Conservation (phyloP, 2,888 invertebrate species). For the Trachelus iudaicus region DNA sequence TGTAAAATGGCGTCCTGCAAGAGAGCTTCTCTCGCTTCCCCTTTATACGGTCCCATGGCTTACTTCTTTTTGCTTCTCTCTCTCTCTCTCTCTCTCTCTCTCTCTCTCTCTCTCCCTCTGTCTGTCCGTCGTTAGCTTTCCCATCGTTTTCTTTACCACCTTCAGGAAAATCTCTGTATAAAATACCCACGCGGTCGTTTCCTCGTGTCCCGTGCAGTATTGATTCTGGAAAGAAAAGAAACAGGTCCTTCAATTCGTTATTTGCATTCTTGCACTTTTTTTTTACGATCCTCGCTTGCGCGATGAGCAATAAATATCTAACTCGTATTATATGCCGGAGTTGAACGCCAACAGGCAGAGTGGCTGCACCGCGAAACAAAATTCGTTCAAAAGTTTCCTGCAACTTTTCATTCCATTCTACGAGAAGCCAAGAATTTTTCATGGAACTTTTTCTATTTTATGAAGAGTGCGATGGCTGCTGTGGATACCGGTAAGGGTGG, state of each 20-base stretch:
- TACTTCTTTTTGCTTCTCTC: neutral
- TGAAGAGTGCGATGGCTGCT: neutral
- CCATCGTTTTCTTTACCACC: neutral
- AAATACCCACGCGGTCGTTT: neutral
- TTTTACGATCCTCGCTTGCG: neutral
- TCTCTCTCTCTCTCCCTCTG: too few species aligned
- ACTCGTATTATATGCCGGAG: neutral
- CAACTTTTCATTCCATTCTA: neutral
- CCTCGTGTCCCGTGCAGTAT: neutral
- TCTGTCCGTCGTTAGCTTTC: too few species aligned
- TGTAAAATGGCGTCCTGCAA: neutral
- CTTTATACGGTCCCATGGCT: neutral
- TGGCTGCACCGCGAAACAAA: neutral
- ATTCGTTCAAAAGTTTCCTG: neutral
- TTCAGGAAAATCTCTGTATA: neutral
- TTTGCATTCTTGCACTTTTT: neutral
- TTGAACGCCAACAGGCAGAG: neutral
- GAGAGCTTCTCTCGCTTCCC: neutral
- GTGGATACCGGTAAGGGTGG: neutral
- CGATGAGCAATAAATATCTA: neutral
- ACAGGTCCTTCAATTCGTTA: neutral
- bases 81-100: neutral
- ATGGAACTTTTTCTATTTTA: neutral
- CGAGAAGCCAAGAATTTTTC: neutral
- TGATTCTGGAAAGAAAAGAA: neutral